Base-by-base conservation (phyloP, 2,113 vertebrate species). In the Lophura nycthemera region DNA sequence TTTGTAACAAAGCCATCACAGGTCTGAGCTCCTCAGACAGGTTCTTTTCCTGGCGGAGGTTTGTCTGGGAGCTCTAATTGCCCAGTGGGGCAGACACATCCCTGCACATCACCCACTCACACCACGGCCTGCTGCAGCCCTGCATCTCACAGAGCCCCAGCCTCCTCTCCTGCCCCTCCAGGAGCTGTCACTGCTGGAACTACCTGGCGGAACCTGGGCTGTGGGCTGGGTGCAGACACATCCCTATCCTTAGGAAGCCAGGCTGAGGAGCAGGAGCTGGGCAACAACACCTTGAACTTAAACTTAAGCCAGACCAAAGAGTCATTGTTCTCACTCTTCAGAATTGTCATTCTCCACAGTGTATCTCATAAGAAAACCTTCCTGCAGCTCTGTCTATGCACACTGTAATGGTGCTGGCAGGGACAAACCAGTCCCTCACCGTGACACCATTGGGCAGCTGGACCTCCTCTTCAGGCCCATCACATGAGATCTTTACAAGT, bases 1-100 rank as follows among this genome's bases (percentile, higher is more conserved):
- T 54, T 80, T 7, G 0, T 0, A 11, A 66, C 0, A 11, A 61
- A 10, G 59, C 75, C 7, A 1, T 9, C 0, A 1, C 12, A 38
- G 25, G 25, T 13, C 75, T 36, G 0, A 18, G 45, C 8, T 59
- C 2, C 72, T 36, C 0, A 5, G 90, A 69, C 43, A 5, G 0
- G 12, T 4, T 30, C 86, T 80, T 32, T 21, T 52, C 80, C 60
- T 1, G 16, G 54, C 34, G 32, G 66, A 88, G 36, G 1, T 16
- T 72, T 65, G 8, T 32, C 71, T 4, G 34, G 54, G 48, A 11
- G 64, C 71, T 38, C 71, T 78, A 64, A 45, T 18, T 60, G 38
- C 45, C 64, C 66, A 64, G 32, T 8, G 47, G 40, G 1, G 13
- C 82, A 61, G 90, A 27, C 18, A 1, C 1, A 14, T 2, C 40